phyloP scores from a whole-genome alignment of 1,140 invertebrate species.

The Luehdorfia chinensis region DNA sequence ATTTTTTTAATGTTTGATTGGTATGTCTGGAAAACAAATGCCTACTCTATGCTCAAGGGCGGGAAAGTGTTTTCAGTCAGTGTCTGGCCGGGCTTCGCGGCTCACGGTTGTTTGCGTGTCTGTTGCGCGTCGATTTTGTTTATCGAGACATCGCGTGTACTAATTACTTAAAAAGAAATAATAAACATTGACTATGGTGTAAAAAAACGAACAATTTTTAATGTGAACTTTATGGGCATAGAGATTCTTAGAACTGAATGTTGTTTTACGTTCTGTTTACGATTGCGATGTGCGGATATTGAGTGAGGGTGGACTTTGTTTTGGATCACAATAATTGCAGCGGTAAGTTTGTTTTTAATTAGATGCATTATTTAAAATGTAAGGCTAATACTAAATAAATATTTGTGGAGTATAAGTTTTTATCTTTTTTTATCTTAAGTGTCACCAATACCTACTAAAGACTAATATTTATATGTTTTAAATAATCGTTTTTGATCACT shows the following conservation, averaged over 20 bases:
- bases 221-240: neutral
- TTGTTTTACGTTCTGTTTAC: neutral
- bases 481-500: too few relatives aligned
- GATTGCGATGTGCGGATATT: neutral
- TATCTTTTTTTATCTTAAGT: too few relatives aligned
- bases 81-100: constrained; percentile 45
- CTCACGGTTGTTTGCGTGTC: constrained; percentile 39
- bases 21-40: constrained; percentile 22
- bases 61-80: constrained; percentile 54
- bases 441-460: too few relatives aligned
- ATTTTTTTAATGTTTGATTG: neutral
- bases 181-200: constrained; percentile 1
- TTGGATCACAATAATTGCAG: neutral
- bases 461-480: too few relatives aligned
- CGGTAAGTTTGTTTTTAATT: neutral
- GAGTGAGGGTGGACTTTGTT: neutral
- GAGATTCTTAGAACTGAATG: neutral
- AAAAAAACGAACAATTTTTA: neutral
- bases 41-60: constrained; percentile 43
- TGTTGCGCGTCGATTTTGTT: constrained; percentile 33
- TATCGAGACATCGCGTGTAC: constrained; percentile 30
- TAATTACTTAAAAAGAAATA: constrained; percentile 14
- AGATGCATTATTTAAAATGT: too few relatives aligned
- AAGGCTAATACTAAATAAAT: too few relatives aligned
- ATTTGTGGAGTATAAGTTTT: too few relatives aligned